Conservation (phyloP, 2,888 invertebrate genomes). For the Diadegma fenestrale region DNA sequence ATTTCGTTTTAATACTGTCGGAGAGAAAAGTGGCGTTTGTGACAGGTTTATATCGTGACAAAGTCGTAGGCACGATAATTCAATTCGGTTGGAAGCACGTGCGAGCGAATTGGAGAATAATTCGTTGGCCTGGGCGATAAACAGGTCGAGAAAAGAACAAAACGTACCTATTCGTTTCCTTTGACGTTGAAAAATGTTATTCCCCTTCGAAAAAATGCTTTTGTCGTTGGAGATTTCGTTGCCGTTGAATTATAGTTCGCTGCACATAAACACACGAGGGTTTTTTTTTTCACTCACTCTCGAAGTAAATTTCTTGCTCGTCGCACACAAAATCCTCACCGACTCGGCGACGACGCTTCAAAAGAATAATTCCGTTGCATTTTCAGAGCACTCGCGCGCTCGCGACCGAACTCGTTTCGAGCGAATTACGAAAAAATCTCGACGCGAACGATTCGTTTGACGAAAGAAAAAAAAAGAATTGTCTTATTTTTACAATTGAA, state of each 20-base stretch:
- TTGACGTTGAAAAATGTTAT: conserved; percentile 6
- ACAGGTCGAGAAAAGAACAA: conserved; percentile 18
- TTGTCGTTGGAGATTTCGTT: conserved; percentile 12
- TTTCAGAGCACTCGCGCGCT: conserved; percentile 44
- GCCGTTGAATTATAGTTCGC: neutral
- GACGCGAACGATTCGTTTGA: neutral
- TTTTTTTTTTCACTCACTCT: neutral
- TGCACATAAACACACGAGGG: neutral
- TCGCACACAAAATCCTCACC: conserved; percentile 38
- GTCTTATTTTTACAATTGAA: neutral
- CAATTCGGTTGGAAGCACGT: conserved; percentile 46
- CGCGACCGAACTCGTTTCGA: conserved; percentile 10
- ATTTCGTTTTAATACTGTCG: neutral
- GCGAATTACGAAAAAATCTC: neutral
- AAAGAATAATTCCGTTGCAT: conserved; percentile 63
- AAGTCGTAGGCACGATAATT: conserved; percentile 22
- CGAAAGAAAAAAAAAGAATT: neutral
- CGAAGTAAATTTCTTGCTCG: neutral
- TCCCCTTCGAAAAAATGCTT: conserved; percentile 21
- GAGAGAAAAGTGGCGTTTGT: neutral
- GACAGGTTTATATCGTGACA: conserved; percentile 1
- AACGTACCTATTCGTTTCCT: conserved; percentile 51
- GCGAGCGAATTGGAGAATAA: conserved; percentile 35
- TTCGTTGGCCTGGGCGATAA: conserved; percentile 6
- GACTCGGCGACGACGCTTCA: conserved; percentile 55